These are phyloP conservation scores for Aporophyla nigra DNA, from an alignment of 2,888 invertebrate genomes.

Conservation along the genomic window DNA sequence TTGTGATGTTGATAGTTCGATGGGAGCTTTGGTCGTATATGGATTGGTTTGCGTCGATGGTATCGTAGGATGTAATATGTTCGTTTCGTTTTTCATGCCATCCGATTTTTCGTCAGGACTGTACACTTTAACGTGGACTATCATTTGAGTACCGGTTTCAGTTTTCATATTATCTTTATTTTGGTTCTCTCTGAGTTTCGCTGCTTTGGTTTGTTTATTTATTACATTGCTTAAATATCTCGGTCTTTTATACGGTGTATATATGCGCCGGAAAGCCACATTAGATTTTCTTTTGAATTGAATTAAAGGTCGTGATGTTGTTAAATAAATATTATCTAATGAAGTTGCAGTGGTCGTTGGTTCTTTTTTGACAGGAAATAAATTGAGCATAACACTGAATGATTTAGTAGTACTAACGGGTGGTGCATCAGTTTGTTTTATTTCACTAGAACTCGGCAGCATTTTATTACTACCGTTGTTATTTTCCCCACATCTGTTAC, in stretches of 20 bases:
- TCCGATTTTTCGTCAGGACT: constrained; percentile 75
- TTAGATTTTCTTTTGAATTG: constrained; percentile 83
- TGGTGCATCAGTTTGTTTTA: constrained; percentile 63
- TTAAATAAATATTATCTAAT: constrained; percentile 81
- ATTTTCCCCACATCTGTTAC: constrained; percentile 71
- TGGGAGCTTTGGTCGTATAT: constrained; percentile 73
- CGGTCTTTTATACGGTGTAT: constrained; percentile 73
- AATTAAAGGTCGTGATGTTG: constrained; percentile 80
- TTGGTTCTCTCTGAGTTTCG: constrained; percentile 40
- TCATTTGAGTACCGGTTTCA: constrained; percentile 88
- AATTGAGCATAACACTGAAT: constrained; percentile 92
- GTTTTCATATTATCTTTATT: constrained; percentile 58
- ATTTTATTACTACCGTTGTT: constrained; percentile 50
- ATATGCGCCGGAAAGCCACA: constrained; percentile 71
- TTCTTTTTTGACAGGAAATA: constrained; percentile 89
- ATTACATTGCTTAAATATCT: constrained; percentile 60
- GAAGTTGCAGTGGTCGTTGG: constrained; percentile 59
- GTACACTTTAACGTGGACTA: constrained; percentile 92
- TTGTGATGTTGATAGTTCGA: constrained; percentile 76
- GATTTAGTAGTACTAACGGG: constrained; percentile 84
- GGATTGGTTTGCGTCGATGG: constrained; percentile 63
- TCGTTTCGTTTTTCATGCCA: constrained; percentile 60
- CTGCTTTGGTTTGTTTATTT: constrained; percentile 49
- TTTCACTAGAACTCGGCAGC: constrained; percentile 60
- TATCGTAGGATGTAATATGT: constrained; percentile 47